Evolutionary conservation across 2,888 invertebrate genomes (phyloP).

Genomic region (Leptogaster cylindrica): DNA sequence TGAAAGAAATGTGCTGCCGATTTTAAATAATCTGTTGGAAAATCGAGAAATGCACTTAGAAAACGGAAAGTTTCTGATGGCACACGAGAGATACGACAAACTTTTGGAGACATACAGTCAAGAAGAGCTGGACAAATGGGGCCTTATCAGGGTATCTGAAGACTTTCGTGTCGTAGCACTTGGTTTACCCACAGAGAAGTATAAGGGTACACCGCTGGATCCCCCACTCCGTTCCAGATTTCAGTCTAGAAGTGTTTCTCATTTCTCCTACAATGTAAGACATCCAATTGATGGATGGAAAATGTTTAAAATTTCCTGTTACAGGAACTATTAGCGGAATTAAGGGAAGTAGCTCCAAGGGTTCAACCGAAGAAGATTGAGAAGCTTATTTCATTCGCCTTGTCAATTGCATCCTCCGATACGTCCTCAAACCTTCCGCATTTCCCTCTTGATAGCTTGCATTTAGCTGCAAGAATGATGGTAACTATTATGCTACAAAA

Average conservation of each 20-base stretch:
- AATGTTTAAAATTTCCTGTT: slow-evolving; percentile 48
- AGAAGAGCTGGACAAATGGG: slow-evolving; percentile 82
- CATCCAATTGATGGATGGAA: background rate
- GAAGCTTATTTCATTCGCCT: slow-evolving; percentile 73
- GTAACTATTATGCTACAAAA: slow-evolving; percentile 48
- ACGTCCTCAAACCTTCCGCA: slow-evolving; percentile 76
- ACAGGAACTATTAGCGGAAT: slow-evolving; percentile 66
- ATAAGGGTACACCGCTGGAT: slow-evolving; percentile 91
- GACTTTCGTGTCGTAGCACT: slow-evolving; percentile 91
- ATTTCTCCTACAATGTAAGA: slow-evolving; percentile 53
- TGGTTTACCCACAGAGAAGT: slow-evolving; percentile 88
- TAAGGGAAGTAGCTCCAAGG: slow-evolving; percentile 64
- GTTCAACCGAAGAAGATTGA: slow-evolving; percentile 61
- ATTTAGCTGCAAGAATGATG: slow-evolving; percentile 65
- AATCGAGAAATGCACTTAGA: slow-evolving; percentile 98
- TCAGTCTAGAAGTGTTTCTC: slow-evolving; percentile 84
- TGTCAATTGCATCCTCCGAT: slow-evolving; percentile 80
- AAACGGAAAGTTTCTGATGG: slow-evolving; percentile 92
- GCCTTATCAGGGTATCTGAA: slow-evolving; percentile 89
- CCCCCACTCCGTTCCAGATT: slow-evolving; percentile 94
- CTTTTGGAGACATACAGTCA: slow-evolving; percentile 80
- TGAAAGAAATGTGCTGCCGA: slow-evolving; percentile 94
- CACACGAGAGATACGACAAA: slow-evolving; percentile 88
- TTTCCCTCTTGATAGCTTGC: slow-evolving; percentile 85
- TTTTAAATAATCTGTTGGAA: slow-evolving; percentile 93